Evolutionary conservation across 1,140 invertebrate genomes (phyloP).

Genomic region (Drosophila insularis): DNA sequence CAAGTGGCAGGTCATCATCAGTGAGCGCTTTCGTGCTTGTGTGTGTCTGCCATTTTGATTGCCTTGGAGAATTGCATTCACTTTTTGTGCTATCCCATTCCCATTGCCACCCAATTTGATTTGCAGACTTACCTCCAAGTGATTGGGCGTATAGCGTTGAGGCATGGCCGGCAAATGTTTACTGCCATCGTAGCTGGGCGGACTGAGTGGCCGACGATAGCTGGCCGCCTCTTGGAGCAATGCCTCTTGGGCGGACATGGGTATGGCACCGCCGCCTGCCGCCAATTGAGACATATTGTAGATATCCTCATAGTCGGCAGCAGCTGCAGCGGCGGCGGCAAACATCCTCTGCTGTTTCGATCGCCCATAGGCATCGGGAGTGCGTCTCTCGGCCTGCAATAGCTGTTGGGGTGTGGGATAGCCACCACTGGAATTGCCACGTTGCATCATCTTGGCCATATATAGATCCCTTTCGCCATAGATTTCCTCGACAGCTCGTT

Average conservation of each 20-base stretch:
- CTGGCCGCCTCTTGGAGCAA: constrained; percentile 76
- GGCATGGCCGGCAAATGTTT: constrained; percentile 79
- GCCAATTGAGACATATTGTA: constrained; percentile 83
- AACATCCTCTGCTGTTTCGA: constrained; percentile 84
- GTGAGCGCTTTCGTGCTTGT: constrained; percentile 16
- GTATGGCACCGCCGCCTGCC: constrained; percentile 14
- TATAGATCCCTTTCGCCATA: constrained; percentile 78
- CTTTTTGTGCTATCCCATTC: background rate
- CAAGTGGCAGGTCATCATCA: constrained; percentile 57
- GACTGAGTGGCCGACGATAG: constrained; percentile 81
- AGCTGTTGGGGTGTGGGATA: constrained; percentile 60
- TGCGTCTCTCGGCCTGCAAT: constrained; percentile 86
- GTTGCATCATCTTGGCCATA: constrained; percentile 79
- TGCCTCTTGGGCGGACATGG: constrained; percentile 65
- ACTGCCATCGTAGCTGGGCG: constrained; percentile 81
- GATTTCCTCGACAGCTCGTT: constrained; percentile 71
- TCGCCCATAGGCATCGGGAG: constrained; percentile 91
- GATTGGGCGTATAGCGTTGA: constrained; percentile 79
- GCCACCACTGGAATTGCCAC: constrained; percentile 43
- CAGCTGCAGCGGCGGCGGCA: constrained; percentile 61
- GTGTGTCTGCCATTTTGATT: constrained; percentile 37
- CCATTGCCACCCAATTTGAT: too few species aligned
- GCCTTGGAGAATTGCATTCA: constrained; percentile 28
- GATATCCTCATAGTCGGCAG: constrained; percentile 91
- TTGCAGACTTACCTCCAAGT: constrained; percentile 74